Base-by-base conservation (phyloP, 2,113 vertebrate species). In the Pteruthius melanotis region DNA sequence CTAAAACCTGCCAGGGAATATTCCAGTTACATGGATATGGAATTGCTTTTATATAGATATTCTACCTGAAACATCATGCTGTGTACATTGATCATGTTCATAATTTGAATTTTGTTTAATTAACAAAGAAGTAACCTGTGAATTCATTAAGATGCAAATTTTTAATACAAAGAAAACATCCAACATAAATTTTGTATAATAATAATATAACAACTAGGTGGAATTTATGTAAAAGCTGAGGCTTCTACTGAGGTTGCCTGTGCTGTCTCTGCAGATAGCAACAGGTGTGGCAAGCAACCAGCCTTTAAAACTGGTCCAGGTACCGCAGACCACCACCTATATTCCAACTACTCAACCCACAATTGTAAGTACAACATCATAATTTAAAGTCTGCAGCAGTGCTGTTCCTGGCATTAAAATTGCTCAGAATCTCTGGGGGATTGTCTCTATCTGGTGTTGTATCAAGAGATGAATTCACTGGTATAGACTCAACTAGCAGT, bases 191-290 rank as follows among this genome's bases (percentile, higher is more conserved):
- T 93, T 86, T 13, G 2, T 93, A 79, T 65, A 86, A 71, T 93
- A 53, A 83, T 56, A 83, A 82, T 52, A 33, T 68, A 77, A 68
- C 85, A 94, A 80, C 83, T 94, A 96, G 95, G 94, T 96, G 97
- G 94, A 95, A 94, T 95, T 97, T 64, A 61, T 93, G 76, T 96
- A 90, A 96, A 92, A 96, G 90, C 91, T 95, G 91, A 97, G 95
- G 92, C 97, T 97, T 97, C 94, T 92, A 92, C 97, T 96, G 93
- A 98, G 97, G 93, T 96, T 97, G 61, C 97, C 98, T 96, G 96
- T 98, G 96, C 97, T 98, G 57, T 97, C 97, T 97, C 97, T 98
- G 95, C 97, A 98, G 98, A 98, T 97, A 98, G 97, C 96, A 96
- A 97, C 97, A 97, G 97, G 97, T 97, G 96, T 96, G 98, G 96